Evolutionary conservation across 2,113 vertebrate species (phyloP).

Genomic region (Cephalophus harveyi): DNA sequence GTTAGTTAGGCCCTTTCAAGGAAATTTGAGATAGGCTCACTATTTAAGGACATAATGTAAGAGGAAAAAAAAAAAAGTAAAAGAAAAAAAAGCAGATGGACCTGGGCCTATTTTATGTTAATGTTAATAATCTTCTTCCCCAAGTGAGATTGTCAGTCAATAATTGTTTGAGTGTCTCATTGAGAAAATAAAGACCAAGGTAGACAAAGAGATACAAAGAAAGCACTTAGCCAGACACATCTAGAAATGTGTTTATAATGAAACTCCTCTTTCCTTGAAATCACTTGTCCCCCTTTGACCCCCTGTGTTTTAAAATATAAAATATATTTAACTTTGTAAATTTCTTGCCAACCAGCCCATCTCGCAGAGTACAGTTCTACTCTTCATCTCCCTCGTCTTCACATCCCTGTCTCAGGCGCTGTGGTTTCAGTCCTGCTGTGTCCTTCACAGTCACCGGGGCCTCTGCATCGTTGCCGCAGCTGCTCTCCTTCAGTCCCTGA

Average conservation of each 20-base stretch:
- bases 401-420: too few relatives aligned
- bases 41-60: background rate
- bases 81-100: background rate
- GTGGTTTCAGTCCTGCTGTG: fast-evolving
- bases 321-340: background rate
- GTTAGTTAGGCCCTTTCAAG: background rate
- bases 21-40: background rate
- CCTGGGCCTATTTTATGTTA: background rate
- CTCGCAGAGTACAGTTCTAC: background rate
- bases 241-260: background rate
- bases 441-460: fast-evolving
- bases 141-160: background rate
- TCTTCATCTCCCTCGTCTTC: fast-evolving
- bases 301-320: background rate
- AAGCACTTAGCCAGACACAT: background rate
- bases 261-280: background rate
- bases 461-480: background rate
- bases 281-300: background rate
- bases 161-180: background rate
- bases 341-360: background rate
- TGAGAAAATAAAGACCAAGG: background rate
- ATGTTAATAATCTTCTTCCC: background rate
- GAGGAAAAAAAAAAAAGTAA: background rate
- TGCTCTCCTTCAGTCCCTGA: background rate
- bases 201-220: background rate